A percentile compares a stretch with the other conserved stretches of the same genome.
phyloP scores from a whole-genome alignment of 2,113 vertebrate species.

The Cynoglossus semilaevis region DNA sequence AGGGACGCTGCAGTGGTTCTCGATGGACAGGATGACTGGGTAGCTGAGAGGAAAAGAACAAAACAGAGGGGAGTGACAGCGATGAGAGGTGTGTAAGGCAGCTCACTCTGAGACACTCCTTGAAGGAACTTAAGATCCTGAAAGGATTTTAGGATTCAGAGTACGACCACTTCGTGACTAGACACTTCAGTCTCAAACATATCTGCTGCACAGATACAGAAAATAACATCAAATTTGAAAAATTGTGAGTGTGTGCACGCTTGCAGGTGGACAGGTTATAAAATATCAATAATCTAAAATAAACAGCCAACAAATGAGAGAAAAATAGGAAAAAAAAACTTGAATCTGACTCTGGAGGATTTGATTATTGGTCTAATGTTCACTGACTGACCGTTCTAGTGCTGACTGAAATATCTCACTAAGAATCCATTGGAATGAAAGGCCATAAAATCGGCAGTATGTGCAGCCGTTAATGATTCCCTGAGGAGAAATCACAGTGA shows the following conservation, averaged over 20 bases:
- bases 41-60: constrained; percentile 74
- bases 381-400: not conserved
- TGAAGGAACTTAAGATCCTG: too few relatives aligned
- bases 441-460: not conserved
- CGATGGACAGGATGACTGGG: constrained; percentile 94
- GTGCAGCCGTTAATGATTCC: not conserved
- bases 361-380: not conserved
- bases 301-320: not conserved
- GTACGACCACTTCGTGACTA: too few relatives aligned
- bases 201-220: too few relatives aligned
- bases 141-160: too few relatives aligned
- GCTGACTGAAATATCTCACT: not conserved
- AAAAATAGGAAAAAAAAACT: too few relatives aligned
- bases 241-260: too few relatives aligned
- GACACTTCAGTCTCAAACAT: too few relatives aligned
- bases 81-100: not conserved
- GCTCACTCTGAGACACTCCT: too few relatives aligned
- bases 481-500: not conserved
- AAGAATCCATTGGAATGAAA: not conserved
- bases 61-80: constrained; percentile 1
- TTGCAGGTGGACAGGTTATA: too few relatives aligned
- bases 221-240: too few relatives aligned
- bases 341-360: not conserved
- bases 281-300: not conserved
- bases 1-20: constrained; percentile 95